phyloP scores from a whole-genome alignment of 2,888 invertebrate species.

The Torymus texanus region DNA sequence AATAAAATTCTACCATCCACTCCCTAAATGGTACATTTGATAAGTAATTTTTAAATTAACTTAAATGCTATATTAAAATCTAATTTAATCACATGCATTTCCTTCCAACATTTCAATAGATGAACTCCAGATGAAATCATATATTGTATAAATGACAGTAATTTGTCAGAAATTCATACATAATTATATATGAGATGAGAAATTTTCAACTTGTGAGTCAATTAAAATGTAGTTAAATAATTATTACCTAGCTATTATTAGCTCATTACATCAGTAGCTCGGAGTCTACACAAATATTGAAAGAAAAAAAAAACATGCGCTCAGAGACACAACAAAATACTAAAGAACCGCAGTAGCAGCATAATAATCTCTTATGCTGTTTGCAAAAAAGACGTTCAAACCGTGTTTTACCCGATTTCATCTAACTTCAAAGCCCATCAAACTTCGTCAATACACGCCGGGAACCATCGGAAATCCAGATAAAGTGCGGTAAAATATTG shows the following conservation, averaged over 20 bases:
- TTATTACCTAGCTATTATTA: background rate
- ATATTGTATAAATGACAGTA: no score
- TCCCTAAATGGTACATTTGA: slow-evolving; percentile 70
- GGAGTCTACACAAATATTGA: background rate
- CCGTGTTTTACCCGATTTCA: no score
- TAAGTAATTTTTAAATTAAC: slow-evolving; percentile 60
- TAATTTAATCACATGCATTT: background rate
- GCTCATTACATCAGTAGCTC: background rate
- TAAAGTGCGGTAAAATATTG: slow-evolving; percentile 44
- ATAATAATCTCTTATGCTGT: no score
- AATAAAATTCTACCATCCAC: slow-evolving; percentile 73
- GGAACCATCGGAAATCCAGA: slow-evolving; percentile 34
- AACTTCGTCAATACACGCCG: slow-evolving; percentile 8
- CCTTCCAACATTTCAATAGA: background rate
- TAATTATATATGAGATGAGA: background rate
- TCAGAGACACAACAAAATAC: no score
- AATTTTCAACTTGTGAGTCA: no score
- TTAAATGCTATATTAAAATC: slow-evolving; percentile 34
- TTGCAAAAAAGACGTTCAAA: no score
- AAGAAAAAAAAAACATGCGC: background rate
- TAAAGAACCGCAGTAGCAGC: no score
- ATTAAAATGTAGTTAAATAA: background rate
- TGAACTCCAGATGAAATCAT: no score
- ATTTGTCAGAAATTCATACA: no score
- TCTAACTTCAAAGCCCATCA: background rate